Conservation (phyloP, 2,888 invertebrate genomes). For the Lamproptera curius region DNA sequence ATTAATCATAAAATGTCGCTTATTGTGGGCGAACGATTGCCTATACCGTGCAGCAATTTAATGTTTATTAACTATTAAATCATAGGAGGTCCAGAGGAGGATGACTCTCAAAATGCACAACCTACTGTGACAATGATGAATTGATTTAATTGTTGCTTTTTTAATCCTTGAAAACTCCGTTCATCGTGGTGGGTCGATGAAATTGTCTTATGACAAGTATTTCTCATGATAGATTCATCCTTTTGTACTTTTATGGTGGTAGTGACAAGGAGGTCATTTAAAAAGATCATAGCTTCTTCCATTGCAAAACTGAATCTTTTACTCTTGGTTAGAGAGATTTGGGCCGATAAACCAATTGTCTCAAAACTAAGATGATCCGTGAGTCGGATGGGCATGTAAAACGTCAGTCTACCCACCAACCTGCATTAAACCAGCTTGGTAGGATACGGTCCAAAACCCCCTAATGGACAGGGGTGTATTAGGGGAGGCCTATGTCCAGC, state of each 20-base stretch:
- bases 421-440: too few relatives aligned
- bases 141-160: slow-evolving; percentile 39
- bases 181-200: slow-evolving; percentile 8
- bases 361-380: too few relatives aligned
- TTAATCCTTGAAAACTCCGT: slow-evolving; percentile 11
- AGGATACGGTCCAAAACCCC: too few relatives aligned
- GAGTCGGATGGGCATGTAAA: too few relatives aligned
- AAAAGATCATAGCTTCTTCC: too few relatives aligned
- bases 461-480: too few relatives aligned
- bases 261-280: neutral
- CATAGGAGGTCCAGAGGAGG: slow-evolving; percentile 26
- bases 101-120: slow-evolving; percentile 40
- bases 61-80: slow-evolving; percentile 38
- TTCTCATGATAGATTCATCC: neutral
- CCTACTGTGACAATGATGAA: slow-evolving; percentile 46
- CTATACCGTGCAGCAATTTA: slow-evolving; percentile 34
- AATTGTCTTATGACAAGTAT: neutral
- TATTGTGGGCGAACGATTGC: slow-evolving; percentile 54
- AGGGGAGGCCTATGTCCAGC: too few relatives aligned
- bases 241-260: neutral
- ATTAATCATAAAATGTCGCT: slow-evolving; percentile 66
- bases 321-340: too few relatives aligned
- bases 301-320: too few relatives aligned
- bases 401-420: too few relatives aligned
- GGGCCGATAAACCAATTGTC: too few relatives aligned